These are phyloP conservation scores for Hemistola chrysoprasaria DNA, from an alignment of 2,888 invertebrate species.

Conservation along the genomic window DNA sequence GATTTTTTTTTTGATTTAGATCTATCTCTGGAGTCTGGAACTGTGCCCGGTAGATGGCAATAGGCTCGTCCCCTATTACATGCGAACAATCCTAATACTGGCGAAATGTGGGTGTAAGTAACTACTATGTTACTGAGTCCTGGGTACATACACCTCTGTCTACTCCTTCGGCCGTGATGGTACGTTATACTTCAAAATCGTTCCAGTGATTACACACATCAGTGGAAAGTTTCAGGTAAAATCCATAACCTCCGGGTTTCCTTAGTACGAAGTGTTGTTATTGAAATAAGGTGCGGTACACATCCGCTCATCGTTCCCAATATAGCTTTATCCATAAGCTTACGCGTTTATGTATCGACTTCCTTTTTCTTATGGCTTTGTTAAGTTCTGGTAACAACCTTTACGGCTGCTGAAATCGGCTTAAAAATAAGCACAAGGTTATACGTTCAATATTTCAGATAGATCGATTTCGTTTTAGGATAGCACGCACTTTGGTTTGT, in stretches of 20 bases:
- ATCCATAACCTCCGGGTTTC: constrained; percentile 52
- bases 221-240: constrained; percentile 42
- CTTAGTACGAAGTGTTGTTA: constrained; percentile 62
- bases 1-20: too few relatives aligned
- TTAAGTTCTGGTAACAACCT: constrained; percentile 36
- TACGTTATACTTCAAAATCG: too few relatives aligned
- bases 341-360: constrained; percentile 47
- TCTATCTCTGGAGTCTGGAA: too few relatives aligned
- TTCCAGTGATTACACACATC: constrained; percentile 29
- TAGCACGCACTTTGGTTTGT: constrained; percentile 2
- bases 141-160: too few relatives aligned
- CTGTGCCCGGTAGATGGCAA: too few relatives aligned
- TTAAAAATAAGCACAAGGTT: constrained; percentile 20
- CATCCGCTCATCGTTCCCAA: constrained; percentile 60
- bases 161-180: too few relatives aligned
- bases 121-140: too few relatives aligned
- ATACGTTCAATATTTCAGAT: constrained; percentile 18
- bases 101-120: too few relatives aligned
- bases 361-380: constrained; percentile 45
- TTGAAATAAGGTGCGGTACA: constrained; percentile 66
- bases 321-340: constrained; percentile 57
- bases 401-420: constrained; percentile 26
- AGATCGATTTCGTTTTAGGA: constrained; percentile 1
- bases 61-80: too few relatives aligned
- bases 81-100: too few relatives aligned